Evolutionary conservation across 2,888 invertebrate genomes (phyloP).

Genomic region (Leucophenga montana): DNA sequence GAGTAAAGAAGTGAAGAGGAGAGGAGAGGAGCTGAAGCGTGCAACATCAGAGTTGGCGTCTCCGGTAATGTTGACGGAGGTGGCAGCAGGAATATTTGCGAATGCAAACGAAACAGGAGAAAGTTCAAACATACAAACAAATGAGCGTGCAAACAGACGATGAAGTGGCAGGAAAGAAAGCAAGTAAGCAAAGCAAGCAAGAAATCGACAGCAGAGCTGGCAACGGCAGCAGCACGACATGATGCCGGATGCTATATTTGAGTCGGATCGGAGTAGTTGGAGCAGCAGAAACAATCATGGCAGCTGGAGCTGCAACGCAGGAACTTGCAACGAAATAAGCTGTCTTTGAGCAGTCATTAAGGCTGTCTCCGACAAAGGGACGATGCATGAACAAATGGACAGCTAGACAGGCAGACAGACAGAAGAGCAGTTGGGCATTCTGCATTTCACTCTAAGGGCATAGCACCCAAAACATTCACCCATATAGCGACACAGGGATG

Average conservation of each 20-base stretch:
- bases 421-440: no score
- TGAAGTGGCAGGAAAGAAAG: slow-evolving; percentile 28
- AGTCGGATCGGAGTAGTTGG: neutral
- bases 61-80: no score
- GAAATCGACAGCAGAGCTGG: slow-evolving; percentile 23
- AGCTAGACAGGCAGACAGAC: neutral
- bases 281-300: neutral
- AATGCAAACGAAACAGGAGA: slow-evolving; percentile 72
- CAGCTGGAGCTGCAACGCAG: neutral
- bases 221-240: slow-evolving; percentile 26
- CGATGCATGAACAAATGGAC: neutral
- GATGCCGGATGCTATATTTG: slow-evolving; percentile 15
- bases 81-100: slow-evolving; percentile 66
- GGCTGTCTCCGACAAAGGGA: slow-evolving; percentile 3
- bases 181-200: slow-evolving; percentile 16
- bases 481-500: no score
- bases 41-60: slow-evolving; percentile 2
- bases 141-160: slow-evolving; percentile 68
- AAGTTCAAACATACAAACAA: slow-evolving; percentile 71
- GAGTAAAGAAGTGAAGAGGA: neutral
- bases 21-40: neutral
- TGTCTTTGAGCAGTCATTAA: slow-evolving; percentile 27
- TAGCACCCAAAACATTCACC: no score
- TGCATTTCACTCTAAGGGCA: no score
- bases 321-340: slow-evolving; percentile 24